phyloP scores from a whole-genome alignment of 2,888 invertebrate genomes.

The Polydesmus complanatus region DNA sequence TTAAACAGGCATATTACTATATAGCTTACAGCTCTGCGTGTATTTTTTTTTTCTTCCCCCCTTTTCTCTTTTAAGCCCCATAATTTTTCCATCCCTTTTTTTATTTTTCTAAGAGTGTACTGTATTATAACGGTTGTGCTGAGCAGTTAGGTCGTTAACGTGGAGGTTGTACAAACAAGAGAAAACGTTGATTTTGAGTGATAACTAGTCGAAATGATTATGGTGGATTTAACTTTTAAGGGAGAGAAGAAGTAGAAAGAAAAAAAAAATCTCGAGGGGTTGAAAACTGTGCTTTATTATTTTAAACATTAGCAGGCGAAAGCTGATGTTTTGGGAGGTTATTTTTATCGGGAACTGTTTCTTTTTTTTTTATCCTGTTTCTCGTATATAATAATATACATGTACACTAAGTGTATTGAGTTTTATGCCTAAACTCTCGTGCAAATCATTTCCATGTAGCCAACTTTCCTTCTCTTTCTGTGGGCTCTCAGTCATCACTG shows the following conservation, averaged over 20 bases:
- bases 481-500: not conserved
- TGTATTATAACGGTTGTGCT: not conserved
- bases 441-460: not conserved
- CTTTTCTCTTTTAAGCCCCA: too few species aligned
- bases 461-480: not conserved
- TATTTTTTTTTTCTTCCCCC: too few species aligned
- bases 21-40: too few species aligned
- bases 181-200: not conserved
- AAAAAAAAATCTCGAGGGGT: too few species aligned
- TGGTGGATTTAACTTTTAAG: not conserved
- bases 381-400: not conserved
- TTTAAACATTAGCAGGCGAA: not conserved
- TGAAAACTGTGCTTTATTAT: too few species aligned
- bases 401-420: not conserved
- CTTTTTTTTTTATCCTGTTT: too few species aligned
- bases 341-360: too few species aligned
- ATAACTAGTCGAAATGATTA: not conserved
- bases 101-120: too few species aligned
- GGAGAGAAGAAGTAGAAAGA: too few species aligned
- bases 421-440: not conserved
- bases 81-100: not conserved
- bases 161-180: not conserved
- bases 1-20: too few species aligned
- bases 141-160: not conserved
- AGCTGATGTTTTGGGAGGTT: not conserved